Evolutionary conservation across 2,113 vertebrate genomes (phyloP).

Genomic region (Callaeas wilsoni): DNA sequence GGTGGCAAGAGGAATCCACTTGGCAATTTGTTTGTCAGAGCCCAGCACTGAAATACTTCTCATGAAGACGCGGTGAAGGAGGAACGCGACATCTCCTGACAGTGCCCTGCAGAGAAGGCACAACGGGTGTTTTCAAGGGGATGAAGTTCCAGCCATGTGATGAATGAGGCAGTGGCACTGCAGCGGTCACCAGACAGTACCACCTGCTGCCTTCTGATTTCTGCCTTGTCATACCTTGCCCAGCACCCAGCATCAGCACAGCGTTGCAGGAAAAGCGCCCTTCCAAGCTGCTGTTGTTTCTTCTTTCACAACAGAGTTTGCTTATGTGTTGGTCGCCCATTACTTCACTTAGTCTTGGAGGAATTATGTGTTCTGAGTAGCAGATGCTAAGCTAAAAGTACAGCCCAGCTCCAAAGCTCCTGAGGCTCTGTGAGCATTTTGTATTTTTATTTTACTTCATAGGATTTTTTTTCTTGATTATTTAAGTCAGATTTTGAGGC

Average conservation of each 20-base stretch:
- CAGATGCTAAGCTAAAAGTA: conserved; percentile 10
- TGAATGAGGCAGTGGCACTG: background rate
- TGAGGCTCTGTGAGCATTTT: background rate
- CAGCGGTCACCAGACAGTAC: background rate
- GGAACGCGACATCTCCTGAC: conserved; percentile 12
- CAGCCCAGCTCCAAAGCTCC: background rate
- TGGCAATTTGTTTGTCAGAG: conserved; percentile 70
- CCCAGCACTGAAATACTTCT: conserved; percentile 66
- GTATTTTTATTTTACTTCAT: background rate
- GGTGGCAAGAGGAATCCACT: conserved; percentile 65
- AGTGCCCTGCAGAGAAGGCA: conserved; percentile 51
- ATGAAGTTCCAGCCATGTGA: background rate
- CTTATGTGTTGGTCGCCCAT: background rate
- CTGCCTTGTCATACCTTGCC: background rate
- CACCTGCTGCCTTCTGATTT: background rate
- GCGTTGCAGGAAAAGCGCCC: background rate
- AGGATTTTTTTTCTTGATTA: background rate
- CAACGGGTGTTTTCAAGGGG: background rate
- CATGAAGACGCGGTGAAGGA: conserved; percentile 43
- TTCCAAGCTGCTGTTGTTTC: background rate
- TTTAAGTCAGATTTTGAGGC: background rate
- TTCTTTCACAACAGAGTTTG: background rate
- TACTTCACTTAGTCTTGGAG: background rate
- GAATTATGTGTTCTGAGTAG: background rate
- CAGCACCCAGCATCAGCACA: background rate